Evolutionary conservation across 1,140 invertebrate species (phyloP).

Genomic region (Drosophila kurseongensis): DNA sequence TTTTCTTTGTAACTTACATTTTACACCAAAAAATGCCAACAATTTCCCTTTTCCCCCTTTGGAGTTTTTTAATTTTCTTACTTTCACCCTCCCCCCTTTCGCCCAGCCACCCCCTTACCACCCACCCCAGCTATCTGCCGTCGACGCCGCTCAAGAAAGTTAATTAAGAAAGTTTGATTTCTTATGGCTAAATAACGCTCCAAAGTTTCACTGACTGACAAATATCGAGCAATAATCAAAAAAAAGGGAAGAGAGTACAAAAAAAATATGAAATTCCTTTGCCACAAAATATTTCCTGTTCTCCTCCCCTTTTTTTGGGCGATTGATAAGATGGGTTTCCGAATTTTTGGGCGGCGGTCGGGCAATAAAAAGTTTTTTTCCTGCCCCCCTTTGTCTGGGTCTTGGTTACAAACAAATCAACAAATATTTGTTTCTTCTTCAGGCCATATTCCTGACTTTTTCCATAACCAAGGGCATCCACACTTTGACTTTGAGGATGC

Average conservation of each 20-base stretch:
- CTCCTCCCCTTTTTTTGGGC: conserved; percentile 22
- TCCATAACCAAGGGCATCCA: conserved; percentile 23
- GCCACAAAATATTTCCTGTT: conserved; percentile 38
- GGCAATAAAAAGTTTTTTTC: conserved; percentile 69
- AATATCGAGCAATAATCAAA: conserved; percentile 60
- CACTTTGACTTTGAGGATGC: conserved; percentile 28
- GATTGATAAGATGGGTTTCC: conserved; percentile 55
- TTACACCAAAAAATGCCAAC: conserved; percentile 5
- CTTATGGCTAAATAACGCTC: conserved; percentile 81
- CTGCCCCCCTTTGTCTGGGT: conserved; percentile 49
- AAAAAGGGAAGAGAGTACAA: conserved; percentile 30
- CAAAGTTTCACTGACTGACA: conserved; percentile 73
- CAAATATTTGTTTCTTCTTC: conserved; percentile 66
- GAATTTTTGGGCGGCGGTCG: neutral
- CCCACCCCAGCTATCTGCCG: conserved; percentile 11
- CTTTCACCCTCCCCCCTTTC: conserved; percentile 2
- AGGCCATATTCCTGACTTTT: conserved; percentile 15
- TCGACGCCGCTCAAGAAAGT: conserved; percentile 68
- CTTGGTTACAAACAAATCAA: conserved; percentile 67
- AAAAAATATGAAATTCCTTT: conserved; percentile 44
- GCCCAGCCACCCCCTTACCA: neutral
- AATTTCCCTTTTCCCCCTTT: conserved; percentile 8
- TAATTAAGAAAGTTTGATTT: conserved; percentile 82
- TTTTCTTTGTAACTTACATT: conserved; percentile 36
- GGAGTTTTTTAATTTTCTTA: conserved; percentile 43